Base-by-base conservation (phyloP, 2,797 vertebrate species). In the Gorsachius magnificus region DNA sequence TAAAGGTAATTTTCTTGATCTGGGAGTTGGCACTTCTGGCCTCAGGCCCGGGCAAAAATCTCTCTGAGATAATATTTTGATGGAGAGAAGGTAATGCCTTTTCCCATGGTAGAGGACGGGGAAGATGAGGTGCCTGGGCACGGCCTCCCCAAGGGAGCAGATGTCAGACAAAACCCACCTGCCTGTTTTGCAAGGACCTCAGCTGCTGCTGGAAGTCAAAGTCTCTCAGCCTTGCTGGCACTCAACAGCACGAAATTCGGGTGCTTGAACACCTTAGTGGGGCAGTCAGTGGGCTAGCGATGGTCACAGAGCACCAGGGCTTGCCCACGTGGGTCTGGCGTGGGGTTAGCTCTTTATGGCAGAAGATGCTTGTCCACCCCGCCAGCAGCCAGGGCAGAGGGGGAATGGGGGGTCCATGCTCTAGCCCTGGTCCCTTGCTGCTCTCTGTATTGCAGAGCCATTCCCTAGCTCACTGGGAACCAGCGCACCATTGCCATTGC, bases 171-270 rank as follows among this genome's bases (percentile, higher is more conserved):
- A 53, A 78, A 28, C 19, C 31, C 66, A 53, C 38, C 50, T 36
- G n/a, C 22, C 35, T 35, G 28, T 13, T 83, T 72, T 33, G 12
- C 28, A 29, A 74, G 48, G 29, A 68, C 11, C 19, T 9, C 33
- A 31, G 35, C 8, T 82, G 51, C 54, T 66, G 41, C 57, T 61
- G 48, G 28, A 54, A 54, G 35, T 22, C 43, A 29, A 66, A 74
- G 33, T 35, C 33, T 35, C 65, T 56, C 18, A 6, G 29, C 36
- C 43, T 33, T 36, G 45, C 29, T 11, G 16, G 36, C 46, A 28
- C 31, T 50, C 8, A 5, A 22, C 9, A 16, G 20, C 17, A 17
- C 1, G 1, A 33, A 1, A 2, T 43, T 14, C 28, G 53, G 54
- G 31, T 50, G 28, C 33, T n/a, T 21, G 25, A n/a, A 43, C 4